These are phyloP conservation scores for Coturnix japonica DNA, from an alignment of 2,113 vertebrate species.

Conservation along the genomic window DNA sequence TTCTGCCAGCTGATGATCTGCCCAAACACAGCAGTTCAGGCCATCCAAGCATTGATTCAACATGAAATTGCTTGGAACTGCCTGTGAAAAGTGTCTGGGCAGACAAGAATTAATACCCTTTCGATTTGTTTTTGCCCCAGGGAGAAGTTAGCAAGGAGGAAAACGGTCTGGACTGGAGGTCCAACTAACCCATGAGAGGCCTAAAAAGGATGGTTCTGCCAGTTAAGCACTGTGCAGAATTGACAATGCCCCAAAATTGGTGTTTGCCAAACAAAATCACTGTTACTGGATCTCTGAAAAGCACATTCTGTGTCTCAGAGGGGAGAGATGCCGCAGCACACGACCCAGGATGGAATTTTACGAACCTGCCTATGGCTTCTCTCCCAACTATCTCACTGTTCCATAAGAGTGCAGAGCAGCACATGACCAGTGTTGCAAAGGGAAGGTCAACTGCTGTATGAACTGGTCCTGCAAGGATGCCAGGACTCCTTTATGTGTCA, in stretches of 20 bases:
- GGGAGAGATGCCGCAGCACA: not conserved
- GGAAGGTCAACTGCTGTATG: not conserved
- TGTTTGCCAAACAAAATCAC: not conserved
- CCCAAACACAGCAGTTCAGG: not conserved
- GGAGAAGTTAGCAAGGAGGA: not conserved
- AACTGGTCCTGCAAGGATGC: not conserved
- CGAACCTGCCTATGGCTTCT: not conserved
- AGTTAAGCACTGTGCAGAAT: not conserved
- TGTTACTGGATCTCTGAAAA: not conserved
- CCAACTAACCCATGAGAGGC: not conserved
- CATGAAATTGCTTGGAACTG: not conserved
- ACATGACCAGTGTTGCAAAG: rapidly evolving
- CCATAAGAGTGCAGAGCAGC: not conserved
- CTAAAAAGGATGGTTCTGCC: not conserved
- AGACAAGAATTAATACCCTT: not conserved
- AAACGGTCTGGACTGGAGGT: not conserved
- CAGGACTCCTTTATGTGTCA: not conserved
- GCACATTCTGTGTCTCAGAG: not conserved
- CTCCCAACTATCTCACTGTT: rapidly evolving
- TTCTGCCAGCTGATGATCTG: not conserved
- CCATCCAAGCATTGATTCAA: not conserved
- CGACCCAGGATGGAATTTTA: not conserved
- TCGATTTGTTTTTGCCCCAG: not conserved
- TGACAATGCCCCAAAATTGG: not conserved
- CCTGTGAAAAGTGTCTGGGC: not conserved